These are phyloP conservation scores for Gonatopus flavifemur DNA, from an alignment of 1,140 invertebrate genomes.

Conservation along the genomic window DNA sequence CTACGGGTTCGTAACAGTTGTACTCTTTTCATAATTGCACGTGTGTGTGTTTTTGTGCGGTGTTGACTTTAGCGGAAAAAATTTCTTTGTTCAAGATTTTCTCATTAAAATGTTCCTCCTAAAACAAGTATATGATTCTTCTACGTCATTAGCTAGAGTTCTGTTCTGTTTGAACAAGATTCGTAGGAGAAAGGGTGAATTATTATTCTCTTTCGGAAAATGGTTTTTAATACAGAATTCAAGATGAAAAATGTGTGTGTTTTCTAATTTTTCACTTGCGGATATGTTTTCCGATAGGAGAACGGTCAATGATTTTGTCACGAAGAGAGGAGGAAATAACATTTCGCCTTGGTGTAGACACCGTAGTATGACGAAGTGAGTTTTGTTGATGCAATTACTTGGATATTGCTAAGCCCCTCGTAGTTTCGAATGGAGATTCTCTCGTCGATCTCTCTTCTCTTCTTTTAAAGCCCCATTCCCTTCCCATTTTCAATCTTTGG, in stretches of 20 bases:
- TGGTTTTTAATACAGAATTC: slow-evolving; percentile 31
- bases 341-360: background rate
- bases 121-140: too few species aligned
- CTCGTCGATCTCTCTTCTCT: background rate
- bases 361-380: background rate
- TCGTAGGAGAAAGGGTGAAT: slow-evolving; percentile 22
- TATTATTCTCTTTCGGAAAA: slow-evolving; percentile 24
- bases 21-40: too few species aligned
- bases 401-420: background rate
- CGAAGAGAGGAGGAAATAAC: background rate
- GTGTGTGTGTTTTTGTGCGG: too few species aligned
- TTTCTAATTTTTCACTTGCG: background rate
- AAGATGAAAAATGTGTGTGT: slow-evolving; percentile 15
- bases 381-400: background rate
- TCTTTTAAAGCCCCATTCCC: background rate
- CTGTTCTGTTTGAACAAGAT: too few species aligned
- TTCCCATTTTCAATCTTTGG: background rate
- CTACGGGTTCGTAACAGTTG: too few species aligned
- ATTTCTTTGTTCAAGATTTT: too few species aligned
- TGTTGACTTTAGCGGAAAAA: too few species aligned
- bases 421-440: background rate
- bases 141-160: too few species aligned
- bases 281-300: background rate
- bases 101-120: too few species aligned
- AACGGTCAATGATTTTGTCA: background rate